Base-by-base conservation (phyloP, 2,113 vertebrate species). In the Anguilla rostrata region DNA sequence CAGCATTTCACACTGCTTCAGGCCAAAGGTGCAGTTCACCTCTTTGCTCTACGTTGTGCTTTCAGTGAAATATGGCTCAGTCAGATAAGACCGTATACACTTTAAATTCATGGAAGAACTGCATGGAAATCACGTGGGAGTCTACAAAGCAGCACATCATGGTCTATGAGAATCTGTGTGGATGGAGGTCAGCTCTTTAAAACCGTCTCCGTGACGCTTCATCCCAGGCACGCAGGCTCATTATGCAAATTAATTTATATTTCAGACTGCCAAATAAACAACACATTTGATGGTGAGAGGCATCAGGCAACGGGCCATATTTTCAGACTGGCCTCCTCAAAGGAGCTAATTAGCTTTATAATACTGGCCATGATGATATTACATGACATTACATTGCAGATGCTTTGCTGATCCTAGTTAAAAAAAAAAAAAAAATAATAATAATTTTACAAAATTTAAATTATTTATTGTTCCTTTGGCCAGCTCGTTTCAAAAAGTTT, bases 281-380 rank as follows among this genome's bases (percentile, higher is more conserved):
- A 29, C 29, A 14, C 16, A 20, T 78, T 75, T 88, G 83, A 43
- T 83, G 41, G 82, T 40, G 83, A 20, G 39, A 39, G 46, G 41
- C 49, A 79, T 84, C 53, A 84, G 40, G 85, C 87, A 80, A 71
- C 14, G 39, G 83, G 63, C n/a, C 53, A 49, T 15, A 83, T 87
- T 5, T 6, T 20, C 40, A 80, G 84, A 87, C 78, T 49, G n/a
- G 4, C n/a, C 78, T 75, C 80, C 87, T 85, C 86, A 81, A 82
- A 85, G 84, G 87, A 87, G 60, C 43, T 85, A 81, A 87, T 85
- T 90, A 88, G 89, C 39, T 29, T 81, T 82, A 83, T 80, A 83
- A 84, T 82, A 82, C 81, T 75, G 83, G 85, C 22, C 20, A 49
- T 12, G 49, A 11, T 53, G 11, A 53, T 53, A 53, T 14, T 53